Conservation (phyloP, 2,797 vertebrate species). For the Lepilemur ruficaudatus region DNA sequence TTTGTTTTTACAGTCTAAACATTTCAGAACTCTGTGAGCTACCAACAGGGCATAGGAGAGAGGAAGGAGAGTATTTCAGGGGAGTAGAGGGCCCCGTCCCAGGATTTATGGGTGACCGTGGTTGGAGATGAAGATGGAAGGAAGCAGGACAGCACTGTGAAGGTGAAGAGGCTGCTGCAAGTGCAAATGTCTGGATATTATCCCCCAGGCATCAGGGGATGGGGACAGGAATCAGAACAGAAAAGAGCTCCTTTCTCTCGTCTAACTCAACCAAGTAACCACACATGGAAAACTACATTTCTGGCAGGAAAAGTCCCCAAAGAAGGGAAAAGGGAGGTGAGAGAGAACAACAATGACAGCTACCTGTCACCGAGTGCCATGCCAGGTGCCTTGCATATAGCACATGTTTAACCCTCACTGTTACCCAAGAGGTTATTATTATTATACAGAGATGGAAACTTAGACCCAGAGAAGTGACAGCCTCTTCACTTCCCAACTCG, state of each 20-base stretch:
- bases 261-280: neutral
- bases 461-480: neutral
- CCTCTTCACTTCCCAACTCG: no score
- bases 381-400: neutral
- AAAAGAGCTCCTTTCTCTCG: neutral
- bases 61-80: neutral
- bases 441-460: neutral
- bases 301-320: neutral
- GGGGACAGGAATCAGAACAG: neutral
- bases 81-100: neutral
- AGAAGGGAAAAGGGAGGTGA: neutral
- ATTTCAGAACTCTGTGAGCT: neutral
- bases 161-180: neutral
- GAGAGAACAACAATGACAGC: neutral
- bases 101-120: fast-evolving
- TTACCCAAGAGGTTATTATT: no score
- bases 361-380: fast-evolving
- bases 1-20: neutral
- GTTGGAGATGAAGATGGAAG: neutral
- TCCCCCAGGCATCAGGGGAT: neutral
- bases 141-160: neutral
- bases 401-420: neutral
- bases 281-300: neutral
- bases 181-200: fast-evolving
- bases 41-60: neutral